These are phyloP conservation scores for Campaea margaritaria DNA, from an alignment of 2,888 invertebrate species.

Conservation along the genomic window DNA sequence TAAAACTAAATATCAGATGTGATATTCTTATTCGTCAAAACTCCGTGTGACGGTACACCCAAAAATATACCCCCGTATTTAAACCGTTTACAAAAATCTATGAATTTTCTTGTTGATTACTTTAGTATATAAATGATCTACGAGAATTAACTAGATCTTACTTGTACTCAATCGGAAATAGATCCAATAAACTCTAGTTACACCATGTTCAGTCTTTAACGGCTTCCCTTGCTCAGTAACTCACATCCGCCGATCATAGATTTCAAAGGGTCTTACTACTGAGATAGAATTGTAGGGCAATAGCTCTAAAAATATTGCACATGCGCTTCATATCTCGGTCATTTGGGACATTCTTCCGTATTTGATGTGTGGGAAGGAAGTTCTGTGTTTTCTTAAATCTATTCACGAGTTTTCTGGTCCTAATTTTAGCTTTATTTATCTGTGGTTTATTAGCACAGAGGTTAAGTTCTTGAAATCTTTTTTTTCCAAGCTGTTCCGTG, in stretches of 20 bases:
- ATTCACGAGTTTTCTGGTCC: neutral
- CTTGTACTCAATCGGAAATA: constrained; percentile 8
- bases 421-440: neutral
- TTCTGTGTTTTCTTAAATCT: neutral
- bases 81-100: too few relatives aligned
- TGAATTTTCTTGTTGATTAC: too few relatives aligned
- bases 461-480: too few relatives aligned
- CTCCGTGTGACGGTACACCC: too few relatives aligned
- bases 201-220: constrained; percentile 9
- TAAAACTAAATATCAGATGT: too few relatives aligned
- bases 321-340: neutral
- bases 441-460: too few relatives aligned
- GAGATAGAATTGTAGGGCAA: constrained; percentile 6
- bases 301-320: constrained; percentile 12
- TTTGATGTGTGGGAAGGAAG: neutral
- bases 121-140: too few relatives aligned
- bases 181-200: constrained; percentile 11
- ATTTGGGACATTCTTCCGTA: constrained; percentile 1
- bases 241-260: constrained; percentile 11
- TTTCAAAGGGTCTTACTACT: constrained; percentile 1
- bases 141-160: neutral
- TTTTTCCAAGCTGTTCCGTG: too few relatives aligned
- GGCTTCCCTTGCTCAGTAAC: constrained; percentile 18
- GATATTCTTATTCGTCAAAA: too few relatives aligned
- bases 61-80: too few relatives aligned